phyloP scores from a whole-genome alignment of 2,888 invertebrate genomes.

The Copidosoma aretas region DNA sequence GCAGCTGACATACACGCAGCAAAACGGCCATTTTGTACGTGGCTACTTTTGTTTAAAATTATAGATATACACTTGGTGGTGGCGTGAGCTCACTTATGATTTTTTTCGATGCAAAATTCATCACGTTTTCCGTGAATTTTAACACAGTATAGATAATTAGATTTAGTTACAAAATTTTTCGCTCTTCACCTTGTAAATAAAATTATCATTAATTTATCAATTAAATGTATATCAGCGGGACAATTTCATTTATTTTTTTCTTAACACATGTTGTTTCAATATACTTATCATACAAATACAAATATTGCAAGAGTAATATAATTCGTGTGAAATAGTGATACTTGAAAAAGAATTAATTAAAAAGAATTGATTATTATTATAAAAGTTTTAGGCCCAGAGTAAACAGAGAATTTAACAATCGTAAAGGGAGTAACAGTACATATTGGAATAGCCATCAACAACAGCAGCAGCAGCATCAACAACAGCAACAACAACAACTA shows the following conservation, averaged over 20 bases:
- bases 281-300: too few species aligned
- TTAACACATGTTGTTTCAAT: neutral
- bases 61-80: too few species aligned
- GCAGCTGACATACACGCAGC: too few species aligned
- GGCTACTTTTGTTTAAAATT: too few species aligned
- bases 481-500: constrained; percentile 35
- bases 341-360: neutral
- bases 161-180: too few species aligned
- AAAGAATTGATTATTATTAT: constrained; percentile 19
- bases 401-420: constrained; percentile 57
- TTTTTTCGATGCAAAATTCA: too few species aligned
- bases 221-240: neutral
- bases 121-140: too few species aligned
- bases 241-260: neutral
- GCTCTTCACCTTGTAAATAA: too few species aligned
- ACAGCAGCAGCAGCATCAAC: constrained; percentile 43
- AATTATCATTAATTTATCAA: too few species aligned
- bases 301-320: neutral
- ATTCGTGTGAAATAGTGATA: neutral
- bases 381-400: constrained; percentile 57
- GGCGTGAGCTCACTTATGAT: too few species aligned
- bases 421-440: constrained; percentile 55
- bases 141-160: too few species aligned
- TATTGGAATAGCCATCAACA: constrained; percentile 59
- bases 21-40: too few species aligned